Base-by-base conservation (phyloP, 1,140 invertebrate genomes). In the Anastrepha obliqua region DNA sequence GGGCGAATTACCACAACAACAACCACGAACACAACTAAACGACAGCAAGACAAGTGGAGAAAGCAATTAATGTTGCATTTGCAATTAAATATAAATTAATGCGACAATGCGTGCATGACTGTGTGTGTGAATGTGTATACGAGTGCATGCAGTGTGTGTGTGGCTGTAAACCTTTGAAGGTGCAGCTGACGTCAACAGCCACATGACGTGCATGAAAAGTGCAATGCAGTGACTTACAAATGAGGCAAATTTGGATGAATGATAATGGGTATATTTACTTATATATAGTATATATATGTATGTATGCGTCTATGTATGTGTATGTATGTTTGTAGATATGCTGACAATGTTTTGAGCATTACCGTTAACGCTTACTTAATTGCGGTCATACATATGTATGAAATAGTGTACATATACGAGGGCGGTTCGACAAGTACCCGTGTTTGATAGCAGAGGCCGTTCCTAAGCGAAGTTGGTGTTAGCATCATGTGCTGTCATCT, bases 61-160 rank as follows among this genome's bases (percentile, higher is more conserved):
- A 67, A 67, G 64, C 64, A 67, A 67, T 67, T 67, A 67, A 67
- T 67, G 64, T 67, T 67, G 64, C 64, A 67, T 67, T 67, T 67
- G 2, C 64, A 67, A 67, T 67, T 67, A 67, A 39, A 67, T 13
- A 29, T 20, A 39, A 67, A 67, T 67, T 67, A 67, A 39, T 39
- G 64, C 64, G 64, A 67, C 29, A 67, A 29, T 67, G 64, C 64
- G 64, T 42, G 29, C 29, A 29, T 29, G 3, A 67, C 3, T 67
- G 29, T 29, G 64, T 42, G 29, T 1, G 1, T 29, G 3, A 67
- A 11, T 67, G 29, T 29, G n/a, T 65, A 29, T 20, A 3, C 11
- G 6, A 29, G 6, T 65, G 9, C 7, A 13, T 67, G 1, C 2
- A 42, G 2, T 55, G 29, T 29, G 29, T 29, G 29, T 29, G n/a